Base-by-base conservation (phyloP, 2,888 invertebrate genomes). In the Pasiphila rectangulata region DNA sequence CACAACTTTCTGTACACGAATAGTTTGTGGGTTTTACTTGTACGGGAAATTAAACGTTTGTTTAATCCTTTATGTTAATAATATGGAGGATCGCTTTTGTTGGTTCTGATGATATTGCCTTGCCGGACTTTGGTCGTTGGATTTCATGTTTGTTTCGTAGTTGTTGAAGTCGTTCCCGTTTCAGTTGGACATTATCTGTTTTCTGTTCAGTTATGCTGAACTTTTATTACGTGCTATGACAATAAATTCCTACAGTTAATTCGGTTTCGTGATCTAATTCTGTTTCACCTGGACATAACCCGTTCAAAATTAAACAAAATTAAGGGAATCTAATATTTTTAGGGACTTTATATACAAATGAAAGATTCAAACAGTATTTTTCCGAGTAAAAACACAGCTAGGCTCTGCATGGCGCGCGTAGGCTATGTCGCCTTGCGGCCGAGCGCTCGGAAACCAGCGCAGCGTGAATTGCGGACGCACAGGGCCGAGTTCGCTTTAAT, bases 1-100 rank as follows among this genome's bases (percentile, higher is more conserved):
- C 74, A 74, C 77, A 83, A 85, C 83, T 83, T 85, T 84, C 66
- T 66, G 75, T 78, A 72, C 67, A 71, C 63, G 75, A 71, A 74
- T 82, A 82, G 83, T 83, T 81, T 70, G 74, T 73, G 73, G 75
- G 73, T 64, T 72, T 62, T 64, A 66, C 61, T 66, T 71, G 66
- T 63, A 70, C 64, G 67, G 69, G 69, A 75, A 78, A 78, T 75
- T 75, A 67, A 74, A 76, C 69, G 67, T 69, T 74, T 72, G 66
- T 64, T 61, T 66, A 65, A 64, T 67, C 63, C 66, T 63, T 64
- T 68, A 66, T 69, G 66, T 64, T 65, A 69, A 67, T 72, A 66
- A 56, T 60, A 55, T 56, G 55, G 52, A 57, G 56, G 59, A 62
- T 59, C 52, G 54, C 52, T 57, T 51, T 61, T 61, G 66, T 61